These are phyloP conservation scores for Molossus alvarezi DNA, from an alignment of 2,797 vertebrate species.

Conservation along the genomic window DNA sequence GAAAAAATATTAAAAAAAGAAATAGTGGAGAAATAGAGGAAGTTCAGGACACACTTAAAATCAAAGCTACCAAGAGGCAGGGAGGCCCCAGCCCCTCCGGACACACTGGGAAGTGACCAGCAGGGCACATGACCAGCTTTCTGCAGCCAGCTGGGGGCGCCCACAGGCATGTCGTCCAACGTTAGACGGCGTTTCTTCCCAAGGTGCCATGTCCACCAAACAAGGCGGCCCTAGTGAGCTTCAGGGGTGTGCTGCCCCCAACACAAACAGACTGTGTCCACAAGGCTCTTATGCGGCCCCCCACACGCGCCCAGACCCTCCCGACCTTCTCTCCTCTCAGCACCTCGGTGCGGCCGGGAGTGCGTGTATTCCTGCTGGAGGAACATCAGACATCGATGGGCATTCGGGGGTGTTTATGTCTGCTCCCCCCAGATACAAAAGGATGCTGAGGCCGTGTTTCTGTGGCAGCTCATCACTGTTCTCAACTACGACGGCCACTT, in stretches of 20 bases:
- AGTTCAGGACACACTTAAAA: neutral
- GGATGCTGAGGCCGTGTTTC: rapidly evolving
- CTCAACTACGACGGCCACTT: neutral
- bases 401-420: rapidly evolving
- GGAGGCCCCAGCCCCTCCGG: neutral
- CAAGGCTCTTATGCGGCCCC: rapidly evolving
- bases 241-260: rapidly evolving
- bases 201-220: rapidly evolving
- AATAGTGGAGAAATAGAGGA: neutral
- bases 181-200: neutral
- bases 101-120: too few species aligned
- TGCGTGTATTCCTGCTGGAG: neutral
- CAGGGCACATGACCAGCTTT: neutral
- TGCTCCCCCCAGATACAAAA: neutral
- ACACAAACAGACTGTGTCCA: rapidly evolving
- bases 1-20: too few species aligned
- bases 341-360: neutral
- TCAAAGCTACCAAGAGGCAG: rapidly evolving
- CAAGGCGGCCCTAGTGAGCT: neutral
- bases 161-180: rapidly evolving
- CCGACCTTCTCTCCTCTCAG: neutral
- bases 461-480: too few species aligned
- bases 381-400: neutral
- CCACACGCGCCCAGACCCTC: neutral
- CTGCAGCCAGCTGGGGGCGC: neutral